A percentile compares a stretch with the other conserved stretches of the same genome.
Evolutionary conservation across 2,797 vertebrate species (phyloP).

Genomic region (Scolopax bukidnonensis): DNA sequence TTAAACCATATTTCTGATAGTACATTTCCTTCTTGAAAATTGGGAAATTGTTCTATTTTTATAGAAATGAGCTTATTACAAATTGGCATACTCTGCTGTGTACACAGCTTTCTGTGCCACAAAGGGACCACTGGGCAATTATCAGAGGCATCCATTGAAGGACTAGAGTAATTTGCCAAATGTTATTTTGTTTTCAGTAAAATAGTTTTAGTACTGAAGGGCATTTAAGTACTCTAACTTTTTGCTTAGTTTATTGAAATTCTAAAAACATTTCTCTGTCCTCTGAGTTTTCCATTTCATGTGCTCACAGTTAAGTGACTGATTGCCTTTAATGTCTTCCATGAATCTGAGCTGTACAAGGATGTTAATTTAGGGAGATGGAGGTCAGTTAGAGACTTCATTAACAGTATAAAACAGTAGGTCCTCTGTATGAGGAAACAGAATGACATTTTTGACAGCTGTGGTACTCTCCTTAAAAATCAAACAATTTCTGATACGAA

Average conservation of each 20-base stretch:
- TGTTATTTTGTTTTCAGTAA: constrained; percentile 1
- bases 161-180: constrained; percentile 5
- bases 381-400: background rate
- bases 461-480: background rate
- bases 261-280: background rate
- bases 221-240: background rate
- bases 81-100: background rate
- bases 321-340: background rate
- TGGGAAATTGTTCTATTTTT: constrained; percentile 23
- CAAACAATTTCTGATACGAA: accelerated
- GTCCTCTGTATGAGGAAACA: background rate
- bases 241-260: background rate
- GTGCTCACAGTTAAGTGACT: background rate
- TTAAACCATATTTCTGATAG: constrained; percentile 5
- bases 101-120: background rate
- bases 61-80: background rate
- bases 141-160: background rate
- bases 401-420: background rate
- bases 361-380: background rate
- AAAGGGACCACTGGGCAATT: background rate
- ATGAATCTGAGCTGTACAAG: background rate
- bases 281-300: background rate
- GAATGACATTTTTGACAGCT: background rate
- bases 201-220: background rate
- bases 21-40: background rate